Base-by-base conservation (phyloP, 2,797 vertebrate genomes). In the Clarias platycephalus region DNA sequence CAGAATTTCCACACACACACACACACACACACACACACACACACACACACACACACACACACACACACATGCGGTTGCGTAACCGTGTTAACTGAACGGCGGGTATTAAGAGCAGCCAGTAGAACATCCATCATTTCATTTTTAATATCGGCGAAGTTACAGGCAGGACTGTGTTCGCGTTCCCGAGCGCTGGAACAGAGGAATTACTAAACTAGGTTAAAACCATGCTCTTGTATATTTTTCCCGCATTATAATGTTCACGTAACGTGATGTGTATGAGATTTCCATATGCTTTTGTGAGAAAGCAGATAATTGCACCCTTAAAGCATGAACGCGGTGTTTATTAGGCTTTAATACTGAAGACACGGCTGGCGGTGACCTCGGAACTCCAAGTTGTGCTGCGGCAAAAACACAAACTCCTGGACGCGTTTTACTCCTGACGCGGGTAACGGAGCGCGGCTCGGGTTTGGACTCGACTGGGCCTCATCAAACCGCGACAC, bases 201-300 rank as follows among this genome's bases (percentile, higher is more conserved):
- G 72, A 15, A 77, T 77, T 26, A 68, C 82, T 77, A 77, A 26
- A 58, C n/a, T 58, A 57, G 60, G 72, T 83, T 83, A 77, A 37
- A 83, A 66, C 24, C 31, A 62, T 44, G 60, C 34, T 62, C 75
- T n/a, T 15, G 8, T 15, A 16, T 58, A 7, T 8, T n/a, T n/a
- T 12, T n/a, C 1, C 1, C 31, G 28, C 75, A 24, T 31, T 60
- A 24, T 15, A 60, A 26, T 9, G 40, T 55, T 74, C 44, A 1
- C n/a, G 31, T 44, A 49, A 63, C 58, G 26, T 44, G 76, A 79
- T 63, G 26, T 44, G 76, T 62, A 60, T 62, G 62, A 40, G 34
- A 79, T 16, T 44, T 79, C 58, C 37, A 63, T 63, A 63, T 63
- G 58, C 34, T 26, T 44, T 40, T 26, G 20, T 0, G 13, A 3